A percentile compares a stretch with the other conserved stretches of the same genome.
Evolutionary conservation across 1,140 invertebrate genomes (phyloP).

Genomic region (Monochamus saltuarius): DNA sequence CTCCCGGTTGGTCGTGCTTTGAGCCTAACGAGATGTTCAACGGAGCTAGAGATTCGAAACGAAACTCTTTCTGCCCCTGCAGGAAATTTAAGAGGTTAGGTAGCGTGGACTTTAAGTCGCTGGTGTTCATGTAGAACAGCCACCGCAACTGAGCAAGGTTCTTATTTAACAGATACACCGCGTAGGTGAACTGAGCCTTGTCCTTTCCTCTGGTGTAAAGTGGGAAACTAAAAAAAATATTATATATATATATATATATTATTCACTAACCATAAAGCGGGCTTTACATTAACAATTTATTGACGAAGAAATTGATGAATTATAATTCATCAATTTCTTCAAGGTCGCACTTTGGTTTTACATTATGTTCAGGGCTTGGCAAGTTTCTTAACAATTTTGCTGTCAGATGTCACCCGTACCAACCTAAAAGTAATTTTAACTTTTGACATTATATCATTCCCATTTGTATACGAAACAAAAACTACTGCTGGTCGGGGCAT

Average conservation of each 20-base stretch:
- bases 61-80: constrained; percentile 6
- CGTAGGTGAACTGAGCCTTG: constrained; percentile 76
- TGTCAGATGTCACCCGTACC: no score
- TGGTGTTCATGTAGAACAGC: constrained; percentile 68
- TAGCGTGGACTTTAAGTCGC: constrained; percentile 72
- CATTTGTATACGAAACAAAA: no score
- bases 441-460: no score
- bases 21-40: no score
- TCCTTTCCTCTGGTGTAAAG: constrained; percentile 74
- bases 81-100: constrained; percentile 66
- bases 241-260: background rate
- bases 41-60: background rate
- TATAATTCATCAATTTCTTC: no score
- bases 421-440: no score
- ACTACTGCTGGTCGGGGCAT: no score
- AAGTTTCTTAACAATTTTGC: no score
- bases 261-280: background rate
- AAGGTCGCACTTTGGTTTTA: no score
- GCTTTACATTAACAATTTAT: no score
- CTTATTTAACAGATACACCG: constrained; percentile 84
- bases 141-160: constrained; percentile 82
- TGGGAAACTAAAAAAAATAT: constrained; percentile 67
- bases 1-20: background rate
- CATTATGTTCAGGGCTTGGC: no score
- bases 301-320: no score